phyloP scores from a whole-genome alignment of 2,113 vertebrate genomes.

The Ceyx melanurus region DNA sequence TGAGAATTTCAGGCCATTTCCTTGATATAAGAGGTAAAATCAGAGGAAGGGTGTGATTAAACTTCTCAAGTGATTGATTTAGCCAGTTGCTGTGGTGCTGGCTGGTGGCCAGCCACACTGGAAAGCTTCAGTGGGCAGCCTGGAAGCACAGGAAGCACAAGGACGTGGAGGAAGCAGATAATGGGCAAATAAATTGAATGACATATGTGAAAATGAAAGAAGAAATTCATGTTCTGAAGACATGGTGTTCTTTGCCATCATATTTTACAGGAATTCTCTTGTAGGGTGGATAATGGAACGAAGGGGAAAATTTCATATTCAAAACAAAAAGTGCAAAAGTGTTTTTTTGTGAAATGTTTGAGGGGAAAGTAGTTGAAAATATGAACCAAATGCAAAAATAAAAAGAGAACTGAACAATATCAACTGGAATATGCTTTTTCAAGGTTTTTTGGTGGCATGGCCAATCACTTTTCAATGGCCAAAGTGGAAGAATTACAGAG shows the following conservation, averaged over 20 bases:
- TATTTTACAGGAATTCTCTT: background rate
- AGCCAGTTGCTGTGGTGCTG: background rate
- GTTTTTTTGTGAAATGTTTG: background rate
- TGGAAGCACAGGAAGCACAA: background rate
- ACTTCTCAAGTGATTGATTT: slow-evolving; percentile 25
- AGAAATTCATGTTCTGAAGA: background rate
- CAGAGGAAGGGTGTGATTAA: slow-evolving; percentile 33
- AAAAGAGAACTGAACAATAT: background rate
- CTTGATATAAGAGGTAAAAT: background rate
- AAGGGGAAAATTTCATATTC: background rate
- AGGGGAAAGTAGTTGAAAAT: background rate
- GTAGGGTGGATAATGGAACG: background rate
- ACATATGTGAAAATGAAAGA: background rate
- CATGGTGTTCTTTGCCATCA: background rate
- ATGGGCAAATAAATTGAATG: background rate
- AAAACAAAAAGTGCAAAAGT: background rate
- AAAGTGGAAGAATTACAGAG: background rate
- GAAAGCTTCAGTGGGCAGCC: background rate
- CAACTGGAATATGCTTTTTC: slow-evolving; percentile 7
- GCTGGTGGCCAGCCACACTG: background rate
- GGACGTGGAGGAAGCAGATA: background rate
- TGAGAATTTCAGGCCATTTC: slow-evolving; percentile 20
- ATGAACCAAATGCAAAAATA: background rate
- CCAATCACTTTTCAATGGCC: background rate
- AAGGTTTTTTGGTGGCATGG: background rate